phyloP scores from a whole-genome alignment of 92 coral and sea anemone species.

The Metridium senile region DNA sequence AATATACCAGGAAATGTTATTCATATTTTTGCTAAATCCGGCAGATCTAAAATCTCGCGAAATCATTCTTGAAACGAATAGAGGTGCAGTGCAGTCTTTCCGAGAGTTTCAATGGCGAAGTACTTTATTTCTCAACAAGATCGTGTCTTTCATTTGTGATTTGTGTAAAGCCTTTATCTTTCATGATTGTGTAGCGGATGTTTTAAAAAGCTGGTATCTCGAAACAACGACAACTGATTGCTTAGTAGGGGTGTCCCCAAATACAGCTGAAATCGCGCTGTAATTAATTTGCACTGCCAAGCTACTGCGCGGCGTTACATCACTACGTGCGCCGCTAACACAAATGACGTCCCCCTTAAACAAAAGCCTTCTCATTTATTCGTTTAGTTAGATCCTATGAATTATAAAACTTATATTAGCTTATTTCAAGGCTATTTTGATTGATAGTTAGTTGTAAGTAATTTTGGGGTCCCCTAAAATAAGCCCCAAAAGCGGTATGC shows the following conservation, averaged over 20 bases:
- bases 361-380: background rate
- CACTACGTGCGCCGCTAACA: constrained; percentile 46
- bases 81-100: background rate
- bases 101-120: background rate
- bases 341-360: background rate
- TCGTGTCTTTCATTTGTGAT: constrained; percentile 47
- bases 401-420: background rate
- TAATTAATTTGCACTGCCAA: constrained; percentile 83
- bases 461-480: constrained; percentile 33
- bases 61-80: no score
- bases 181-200: constrained; percentile 76
- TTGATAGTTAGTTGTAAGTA: constrained; percentile 13
- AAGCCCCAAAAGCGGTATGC: constrained; percentile 44
- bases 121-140: constrained; percentile 24
- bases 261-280: constrained; percentile 81
- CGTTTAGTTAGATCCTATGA: background rate
- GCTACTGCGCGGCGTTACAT: background rate
- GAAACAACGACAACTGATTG: constrained; percentile 67
- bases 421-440: constrained; percentile 24
- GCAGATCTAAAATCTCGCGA: no score
- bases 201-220: constrained; percentile 82
- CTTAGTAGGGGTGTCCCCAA: constrained; percentile 54
- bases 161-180: constrained; percentile 55
- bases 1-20: no score
- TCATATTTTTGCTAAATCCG: no score